Base-by-base conservation (phyloP, 2,888 invertebrate genomes). In the Torymus aiolomorphi region DNA sequence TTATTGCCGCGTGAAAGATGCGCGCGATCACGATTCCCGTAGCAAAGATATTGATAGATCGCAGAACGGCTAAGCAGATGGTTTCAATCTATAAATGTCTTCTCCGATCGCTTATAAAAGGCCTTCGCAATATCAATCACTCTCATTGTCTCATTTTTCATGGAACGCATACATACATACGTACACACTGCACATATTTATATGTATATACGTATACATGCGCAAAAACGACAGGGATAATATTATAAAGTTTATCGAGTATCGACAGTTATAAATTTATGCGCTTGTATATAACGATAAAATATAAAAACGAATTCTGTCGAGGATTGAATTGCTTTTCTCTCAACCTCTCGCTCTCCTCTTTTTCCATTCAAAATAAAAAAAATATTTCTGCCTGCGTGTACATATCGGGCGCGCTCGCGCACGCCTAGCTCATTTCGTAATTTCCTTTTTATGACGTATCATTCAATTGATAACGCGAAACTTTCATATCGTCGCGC, bases 401-500 rank as follows among this genome's bases (percentile, higher is more conserved):
- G 24, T 42, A 67, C 20, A 67, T 67, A 8, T 18, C 56, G 24
- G 16, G 24, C 31, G 31, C 31, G 31, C 31, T 1, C 8, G 31
- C 31, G 31, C 31, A 31, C 8, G 14, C 8, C 14, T 18, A 63
- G 24, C 54, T 73, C 61, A 42, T 73, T 77, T 78, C 49, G 20
- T 61, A 72, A 66, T 65, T 57, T 66, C 62, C 59, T 71, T 73
- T 73, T 73, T 73, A 62, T 62, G 62, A 13, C 62, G 16, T 69
- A 70, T 71, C 67, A 54, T 69, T 78, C 67, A 42, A 74, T 42
- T 69, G 62, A 74, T 78, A 78, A 74, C 24, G n/a, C 14, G 16
- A 69, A 78, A 74, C 67, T 78, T 72, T 67, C 54, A 61, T 78
- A 16, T 67, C 54, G 14, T 3, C 66, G 51, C 67, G 51, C 67